Percentiles rank a stretch among this genome's conserved stretches.
These are phyloP conservation scores for Drosophila nigritarsus DNA, from an alignment of 2,888 invertebrate species.

Conservation along the genomic window DNA sequence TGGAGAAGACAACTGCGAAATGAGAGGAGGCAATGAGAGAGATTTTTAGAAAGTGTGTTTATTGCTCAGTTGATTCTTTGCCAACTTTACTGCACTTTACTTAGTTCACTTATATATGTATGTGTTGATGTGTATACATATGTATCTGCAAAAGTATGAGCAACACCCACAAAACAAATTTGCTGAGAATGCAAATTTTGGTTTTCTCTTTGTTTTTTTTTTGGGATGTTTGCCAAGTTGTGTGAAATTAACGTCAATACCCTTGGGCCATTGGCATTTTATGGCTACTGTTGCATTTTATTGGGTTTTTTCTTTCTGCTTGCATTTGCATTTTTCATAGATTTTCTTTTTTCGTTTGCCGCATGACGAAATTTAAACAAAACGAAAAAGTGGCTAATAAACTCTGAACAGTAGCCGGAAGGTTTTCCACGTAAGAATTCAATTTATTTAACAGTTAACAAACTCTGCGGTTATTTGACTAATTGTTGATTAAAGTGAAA, in stretches of 20 bases:
- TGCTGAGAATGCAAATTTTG: conserved; percentile 17
- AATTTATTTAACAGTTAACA: conserved; percentile 19
- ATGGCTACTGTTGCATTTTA: conserved; percentile 24
- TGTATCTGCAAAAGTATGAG: neutral
- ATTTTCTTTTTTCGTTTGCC: conserved; percentile 15
- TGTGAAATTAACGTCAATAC: conserved; percentile 39
- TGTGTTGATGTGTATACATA: neutral
- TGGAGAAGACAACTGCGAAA: conserved; percentile 7
- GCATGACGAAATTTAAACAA: conserved; percentile 47
- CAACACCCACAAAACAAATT: conserved; percentile 16
- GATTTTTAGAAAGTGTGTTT: neutral
- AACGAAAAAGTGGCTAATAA: conserved; percentile 1
- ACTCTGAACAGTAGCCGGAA: conserved; percentile 6
- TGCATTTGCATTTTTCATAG: conserved; percentile 41
- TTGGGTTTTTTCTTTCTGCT: neutral
- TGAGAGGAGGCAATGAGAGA: neutral
- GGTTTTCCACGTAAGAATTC: conserved; percentile 38
- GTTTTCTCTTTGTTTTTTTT: neutral
- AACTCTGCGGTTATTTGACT: conserved; percentile 32
- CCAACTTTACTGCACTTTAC: neutral
- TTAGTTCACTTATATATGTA: neutral
- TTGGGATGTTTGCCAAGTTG: conserved; percentile 26
- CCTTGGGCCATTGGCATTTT: conserved; percentile 51
- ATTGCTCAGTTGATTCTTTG: conserved; percentile 12
- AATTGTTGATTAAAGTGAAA: conserved; percentile 64